These are phyloP conservation scores for Nansenia antarctica DNA, from an alignment of 2,113 vertebrate species.

Conservation along the genomic window DNA sequence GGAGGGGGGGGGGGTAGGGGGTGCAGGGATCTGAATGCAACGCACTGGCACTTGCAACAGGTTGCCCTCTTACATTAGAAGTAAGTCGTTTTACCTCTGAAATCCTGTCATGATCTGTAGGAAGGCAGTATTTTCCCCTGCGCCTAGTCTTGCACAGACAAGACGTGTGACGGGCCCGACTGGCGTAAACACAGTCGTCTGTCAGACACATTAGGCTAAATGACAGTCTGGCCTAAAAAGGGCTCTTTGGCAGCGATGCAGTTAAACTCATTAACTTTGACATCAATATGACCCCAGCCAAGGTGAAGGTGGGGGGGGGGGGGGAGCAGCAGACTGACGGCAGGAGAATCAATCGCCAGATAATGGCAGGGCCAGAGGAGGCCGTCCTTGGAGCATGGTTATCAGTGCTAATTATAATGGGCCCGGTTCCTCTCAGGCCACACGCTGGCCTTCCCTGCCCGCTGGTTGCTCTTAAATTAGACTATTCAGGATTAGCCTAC, in stretches of 20 bases:
- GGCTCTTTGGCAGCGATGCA: constrained; percentile 21
- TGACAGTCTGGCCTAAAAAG: not conserved
- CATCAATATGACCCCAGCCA: constrained; percentile 19
- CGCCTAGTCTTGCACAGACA: not conserved
- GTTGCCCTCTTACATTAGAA: constrained; percentile 28
- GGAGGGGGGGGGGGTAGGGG: constrained; percentile 10
- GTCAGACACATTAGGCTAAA: constrained; percentile 26
- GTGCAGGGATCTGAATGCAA: not conserved
- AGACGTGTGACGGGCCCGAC: not conserved
- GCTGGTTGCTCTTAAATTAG: constrained; percentile 29
- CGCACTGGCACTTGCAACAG: constrained; percentile 35
- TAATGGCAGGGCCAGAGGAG: constrained; percentile 11
- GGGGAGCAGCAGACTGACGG: not conserved
- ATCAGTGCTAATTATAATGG: constrained; percentile 42
- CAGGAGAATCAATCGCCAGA: constrained; percentile 10
- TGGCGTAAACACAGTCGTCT: constrained; percentile 19
- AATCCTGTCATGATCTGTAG: not conserved
- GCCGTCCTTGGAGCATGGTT: constrained; percentile 27
- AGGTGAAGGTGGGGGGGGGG: not conserved
- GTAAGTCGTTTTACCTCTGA: not conserved
- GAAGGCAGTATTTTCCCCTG: not conserved
- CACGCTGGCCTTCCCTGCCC: constrained; percentile 13
- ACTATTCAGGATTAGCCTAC: constrained; percentile 29
- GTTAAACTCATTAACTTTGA: constrained; percentile 35
- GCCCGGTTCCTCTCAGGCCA: constrained; percentile 28